A percentile compares a stretch with the other conserved stretches of the same genome.
phyloP scores from a whole-genome alignment of 2,888 invertebrate species.

The Caenorhabditis sp. region DNA sequence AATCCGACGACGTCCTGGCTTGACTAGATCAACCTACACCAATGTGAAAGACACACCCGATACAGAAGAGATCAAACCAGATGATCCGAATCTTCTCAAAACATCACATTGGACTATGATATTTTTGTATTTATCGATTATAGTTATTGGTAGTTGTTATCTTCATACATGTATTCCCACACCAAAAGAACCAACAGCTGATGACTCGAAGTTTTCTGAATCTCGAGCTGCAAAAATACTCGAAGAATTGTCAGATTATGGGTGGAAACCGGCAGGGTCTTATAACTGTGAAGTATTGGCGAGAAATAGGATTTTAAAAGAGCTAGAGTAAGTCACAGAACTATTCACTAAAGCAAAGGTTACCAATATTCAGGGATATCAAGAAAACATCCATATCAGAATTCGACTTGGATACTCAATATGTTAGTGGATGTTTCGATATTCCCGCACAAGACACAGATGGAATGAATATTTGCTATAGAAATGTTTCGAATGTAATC shows the following conservation, averaged over 20 bases:
- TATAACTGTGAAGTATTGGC: conserved; percentile 54
- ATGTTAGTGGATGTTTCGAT: conserved; percentile 52
- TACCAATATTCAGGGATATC: conserved; percentile 3
- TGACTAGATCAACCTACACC: not conserved
- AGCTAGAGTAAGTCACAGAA: conserved; percentile 32
- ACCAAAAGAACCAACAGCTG: conserved; percentile 17
- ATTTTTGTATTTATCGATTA: not conserved
- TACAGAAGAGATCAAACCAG: not conserved
- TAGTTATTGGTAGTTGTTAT: not conserved
- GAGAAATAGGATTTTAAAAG: conserved; percentile 45
- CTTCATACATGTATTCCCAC: not conserved
- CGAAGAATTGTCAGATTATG: conserved; percentile 49
- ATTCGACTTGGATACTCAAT: conserved; percentile 53
- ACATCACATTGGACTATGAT: not conserved
- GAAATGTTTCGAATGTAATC: conserved; percentile 62
- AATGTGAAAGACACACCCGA: not conserved
- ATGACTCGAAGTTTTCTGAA: conserved; percentile 56
- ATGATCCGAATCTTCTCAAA: not conserved
- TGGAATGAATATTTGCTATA: conserved; percentile 57
- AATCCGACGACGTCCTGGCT: conserved; percentile 1
- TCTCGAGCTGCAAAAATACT: conserved; percentile 45
- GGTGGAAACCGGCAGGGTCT: conserved; percentile 59
- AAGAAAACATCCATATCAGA: not conserved
- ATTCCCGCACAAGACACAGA: conserved; percentile 57
- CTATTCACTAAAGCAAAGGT: not conserved